Evolutionary conservation across 2,797 vertebrate species (phyloP).

Genomic region (Danionella dracula): DNA sequence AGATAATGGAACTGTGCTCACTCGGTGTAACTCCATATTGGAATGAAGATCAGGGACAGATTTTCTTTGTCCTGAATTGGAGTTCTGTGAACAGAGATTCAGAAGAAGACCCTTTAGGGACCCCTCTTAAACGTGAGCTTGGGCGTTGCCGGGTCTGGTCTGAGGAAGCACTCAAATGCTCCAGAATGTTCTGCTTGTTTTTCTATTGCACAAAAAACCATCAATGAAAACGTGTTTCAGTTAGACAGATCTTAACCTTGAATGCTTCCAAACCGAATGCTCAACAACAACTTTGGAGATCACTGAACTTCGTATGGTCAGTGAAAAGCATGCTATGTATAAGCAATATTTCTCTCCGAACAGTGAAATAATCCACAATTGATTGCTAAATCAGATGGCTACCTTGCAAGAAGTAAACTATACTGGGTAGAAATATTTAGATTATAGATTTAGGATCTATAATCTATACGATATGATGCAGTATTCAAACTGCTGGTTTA

Average conservation of each 20-base stretch:
- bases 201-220: conserved; percentile 18
- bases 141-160: conserved; percentile 34
- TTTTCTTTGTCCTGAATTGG: conserved; percentile 17
- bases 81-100: conserved; percentile 9
- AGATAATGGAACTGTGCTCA: not conserved
- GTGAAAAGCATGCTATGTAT: too few relatives aligned
- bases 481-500: too few relatives aligned
- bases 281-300: too few relatives aligned
- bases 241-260: not conserved
- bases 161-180: conserved; percentile 19
- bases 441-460: too few relatives aligned
- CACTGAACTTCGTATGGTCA: too few relatives aligned
- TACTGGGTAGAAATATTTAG: too few relatives aligned
- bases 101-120: conserved; percentile 19
- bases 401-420: too few relatives aligned
- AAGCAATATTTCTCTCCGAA: too few relatives aligned
- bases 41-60: conserved; percentile 26
- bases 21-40: conserved; percentile 7
- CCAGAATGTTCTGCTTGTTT: conserved; percentile 30
- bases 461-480: too few relatives aligned
- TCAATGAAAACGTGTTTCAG: not conserved
- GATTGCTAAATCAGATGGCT: too few relatives aligned
- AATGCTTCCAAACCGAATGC: too few relatives aligned
- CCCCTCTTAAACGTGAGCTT: conserved; percentile 18
- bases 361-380: too few relatives aligned